Evolutionary conservation across 1,140 invertebrate species (phyloP), one percentile per base, ranked within the genome.

Genomic region (Venustaconcha ellipsiformis): DNA sequence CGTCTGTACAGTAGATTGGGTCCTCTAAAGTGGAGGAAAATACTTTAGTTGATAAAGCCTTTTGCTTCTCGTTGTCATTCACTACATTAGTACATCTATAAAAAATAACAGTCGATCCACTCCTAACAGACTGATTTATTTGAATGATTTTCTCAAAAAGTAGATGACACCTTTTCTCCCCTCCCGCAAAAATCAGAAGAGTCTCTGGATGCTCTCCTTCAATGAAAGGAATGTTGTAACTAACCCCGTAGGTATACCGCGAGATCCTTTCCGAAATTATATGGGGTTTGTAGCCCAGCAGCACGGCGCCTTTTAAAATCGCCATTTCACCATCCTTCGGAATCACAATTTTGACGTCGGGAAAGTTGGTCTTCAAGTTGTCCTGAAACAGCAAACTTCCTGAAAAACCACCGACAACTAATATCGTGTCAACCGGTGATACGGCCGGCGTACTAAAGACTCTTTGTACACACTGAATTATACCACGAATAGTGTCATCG

Each of bases 231-330:
- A 70, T 65, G 13, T 68, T 69, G 26, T 65, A 76, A 57, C 69
- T 71, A 20, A 76, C 69, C 0, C 74, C 74, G 26, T 76, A 76
- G 11, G 74, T 76, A 57, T 76, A 76, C n/a, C 74, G 18, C 14
- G 74, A 68, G 13, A 76, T 64, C 13, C 74, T 55, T 65, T 76
- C 74, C 11, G 55, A 57, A 55, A 76, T 76, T 0, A 56, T 71
- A 18, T 76, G 59, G n/a, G 74, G 74, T 59, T 62, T 70, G n/a
- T 70, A 64, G 17, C 74, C 74, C 74, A 76, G 65, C 30, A 76
- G 37, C 14, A 76, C 74, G 15, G 74, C 74, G 15, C 74, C 74
- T 69, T 76, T 76, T 12, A 76, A 57, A 13, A 76, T 76, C 14
- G 74, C 74, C 4, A 70, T 70, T 2, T 69, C 74, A 18, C 68